Conservation (phyloP, 2,113 vertebrate genomes). For the Gallinago undulata region DNA sequence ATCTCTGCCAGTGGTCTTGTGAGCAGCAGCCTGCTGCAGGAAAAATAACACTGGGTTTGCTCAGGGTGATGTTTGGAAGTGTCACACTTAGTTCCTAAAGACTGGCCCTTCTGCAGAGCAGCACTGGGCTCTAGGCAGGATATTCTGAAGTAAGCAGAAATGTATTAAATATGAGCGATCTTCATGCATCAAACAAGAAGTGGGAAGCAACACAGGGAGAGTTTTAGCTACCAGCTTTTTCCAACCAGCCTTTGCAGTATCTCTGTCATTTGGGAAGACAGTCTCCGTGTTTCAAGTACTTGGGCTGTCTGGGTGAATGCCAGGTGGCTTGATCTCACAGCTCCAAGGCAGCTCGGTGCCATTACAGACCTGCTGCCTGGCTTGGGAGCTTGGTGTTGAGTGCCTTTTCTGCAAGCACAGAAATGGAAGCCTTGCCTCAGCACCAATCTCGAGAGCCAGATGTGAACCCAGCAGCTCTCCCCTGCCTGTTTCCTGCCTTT, state of each 20-base stretch:
- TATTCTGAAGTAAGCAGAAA: not conserved
- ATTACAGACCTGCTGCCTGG: not conserved
- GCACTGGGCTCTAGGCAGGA: accelerated
- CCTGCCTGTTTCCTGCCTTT: not conserved
- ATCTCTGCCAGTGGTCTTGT: not conserved
- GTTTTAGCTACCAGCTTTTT: not conserved
- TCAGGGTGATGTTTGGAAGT: not conserved
- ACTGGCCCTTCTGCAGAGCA: not conserved
- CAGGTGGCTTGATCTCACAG: not conserved
- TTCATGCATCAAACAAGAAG: not conserved
- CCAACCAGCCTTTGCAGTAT: not conserved
- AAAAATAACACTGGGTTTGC: not conserved
- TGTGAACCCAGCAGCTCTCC: not conserved
- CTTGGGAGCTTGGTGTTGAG: not conserved
- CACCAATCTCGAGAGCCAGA: not conserved
- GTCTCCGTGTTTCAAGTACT: not conserved
- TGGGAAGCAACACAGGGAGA: not conserved
- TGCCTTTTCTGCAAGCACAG: not conserved
- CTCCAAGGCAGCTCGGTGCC: not conserved
- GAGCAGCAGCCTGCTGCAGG: not conserved
- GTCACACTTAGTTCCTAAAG: not conserved
- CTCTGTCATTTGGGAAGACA: not conserved
- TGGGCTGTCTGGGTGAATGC: not conserved
- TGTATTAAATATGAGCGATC: accelerated
- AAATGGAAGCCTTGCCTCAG: not conserved